A percentile compares a stretch with the other conserved stretches of the same genome.
Conservation (phyloP, 2,888 invertebrate species). For the Sminthurides aquaticus region DNA sequence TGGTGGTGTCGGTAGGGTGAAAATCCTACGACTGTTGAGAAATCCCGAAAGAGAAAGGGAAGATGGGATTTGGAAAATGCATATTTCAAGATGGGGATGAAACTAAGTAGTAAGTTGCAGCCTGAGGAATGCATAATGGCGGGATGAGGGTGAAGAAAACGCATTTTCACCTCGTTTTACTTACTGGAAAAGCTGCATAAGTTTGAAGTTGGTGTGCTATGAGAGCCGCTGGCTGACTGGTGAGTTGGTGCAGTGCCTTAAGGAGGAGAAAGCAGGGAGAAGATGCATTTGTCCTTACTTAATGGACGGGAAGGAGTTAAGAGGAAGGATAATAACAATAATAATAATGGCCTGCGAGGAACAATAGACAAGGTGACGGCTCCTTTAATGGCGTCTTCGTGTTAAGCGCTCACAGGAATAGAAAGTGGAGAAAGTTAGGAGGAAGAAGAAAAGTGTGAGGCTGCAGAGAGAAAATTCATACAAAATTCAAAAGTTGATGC, state of each 20-base stretch:
- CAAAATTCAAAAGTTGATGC: too few species aligned
- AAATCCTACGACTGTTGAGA: too few species aligned
- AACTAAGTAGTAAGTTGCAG: not conserved
- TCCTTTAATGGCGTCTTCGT: not conserved
- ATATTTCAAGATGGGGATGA: not conserved
- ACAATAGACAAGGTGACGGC: conserved; percentile 8
- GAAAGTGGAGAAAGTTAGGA: too few species aligned
- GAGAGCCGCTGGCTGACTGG: too few species aligned
- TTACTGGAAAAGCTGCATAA: too few species aligned
- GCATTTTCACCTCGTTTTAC: not conserved
- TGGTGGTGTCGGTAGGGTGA: too few species aligned
- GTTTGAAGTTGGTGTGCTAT: not conserved
- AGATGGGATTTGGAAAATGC: not conserved
- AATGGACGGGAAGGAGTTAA: not conserved
- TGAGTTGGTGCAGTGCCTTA: not conserved
- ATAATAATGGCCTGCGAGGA: conserved; percentile 6
- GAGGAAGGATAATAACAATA: conserved; percentile 1
- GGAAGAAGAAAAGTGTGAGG: too few species aligned
- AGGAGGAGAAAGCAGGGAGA: not conserved
- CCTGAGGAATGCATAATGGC: not conserved
- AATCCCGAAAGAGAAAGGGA: too few species aligned
- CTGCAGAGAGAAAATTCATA: too few species aligned
- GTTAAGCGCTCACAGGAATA: not conserved
- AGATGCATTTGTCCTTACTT: not conserved
- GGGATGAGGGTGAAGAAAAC: too few species aligned